Percentiles rank a stretch among this genome's conserved stretches.
Evolutionary conservation across 2,888 invertebrate genomes (phyloP).

Genomic region (Morpho helenor): DNA sequence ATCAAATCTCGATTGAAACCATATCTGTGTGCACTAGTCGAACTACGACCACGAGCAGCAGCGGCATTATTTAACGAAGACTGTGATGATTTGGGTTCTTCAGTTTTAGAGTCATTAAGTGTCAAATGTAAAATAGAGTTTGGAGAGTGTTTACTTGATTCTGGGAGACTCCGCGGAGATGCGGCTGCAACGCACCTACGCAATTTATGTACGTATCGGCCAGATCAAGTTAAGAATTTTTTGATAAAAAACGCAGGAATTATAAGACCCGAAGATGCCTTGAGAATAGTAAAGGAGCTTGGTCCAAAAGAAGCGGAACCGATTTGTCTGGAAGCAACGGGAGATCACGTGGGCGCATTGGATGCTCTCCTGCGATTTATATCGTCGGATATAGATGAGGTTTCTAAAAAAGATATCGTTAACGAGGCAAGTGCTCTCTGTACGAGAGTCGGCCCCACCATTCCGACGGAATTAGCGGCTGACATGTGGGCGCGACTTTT

Average conservation of each 20-base stretch:
- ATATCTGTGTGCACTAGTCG: slow-evolving; percentile 41
- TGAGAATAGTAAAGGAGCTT: slow-evolving; percentile 46
- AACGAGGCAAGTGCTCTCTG: slow-evolving; percentile 50
- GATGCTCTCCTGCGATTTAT: slow-evolving; percentile 47
- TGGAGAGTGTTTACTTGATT: slow-evolving; percentile 45
- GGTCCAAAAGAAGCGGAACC: slow-evolving; percentile 56
- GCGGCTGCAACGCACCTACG: slow-evolving; percentile 51
- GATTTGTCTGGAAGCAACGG: slow-evolving; percentile 58
- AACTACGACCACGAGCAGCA: slow-evolving; percentile 50
- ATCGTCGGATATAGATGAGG: slow-evolving; percentile 28
- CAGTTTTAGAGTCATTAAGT: slow-evolving; percentile 33
- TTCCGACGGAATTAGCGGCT: slow-evolving; percentile 40
- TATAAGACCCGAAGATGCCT: slow-evolving; percentile 63
- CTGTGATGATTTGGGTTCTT: slow-evolving; percentile 33
- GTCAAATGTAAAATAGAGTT: slow-evolving; percentile 44
- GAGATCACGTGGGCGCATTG: slow-evolving; percentile 59
- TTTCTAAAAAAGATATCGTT: slow-evolving; percentile 32
- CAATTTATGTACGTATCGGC: slow-evolving; percentile 45
- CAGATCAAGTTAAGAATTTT: slow-evolving; percentile 46
- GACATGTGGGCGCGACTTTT: slow-evolving; percentile 52
- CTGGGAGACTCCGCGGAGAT: slow-evolving; percentile 46
- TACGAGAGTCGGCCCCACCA: slow-evolving; percentile 46
- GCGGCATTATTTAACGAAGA: slow-evolving; percentile 50
- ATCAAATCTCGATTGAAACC: slow-evolving; percentile 34
- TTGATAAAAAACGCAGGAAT: slow-evolving; percentile 48